Evolutionary conservation across 2,113 vertebrate genomes (phyloP).

Genomic region (Actenoides hombroni): DNA sequence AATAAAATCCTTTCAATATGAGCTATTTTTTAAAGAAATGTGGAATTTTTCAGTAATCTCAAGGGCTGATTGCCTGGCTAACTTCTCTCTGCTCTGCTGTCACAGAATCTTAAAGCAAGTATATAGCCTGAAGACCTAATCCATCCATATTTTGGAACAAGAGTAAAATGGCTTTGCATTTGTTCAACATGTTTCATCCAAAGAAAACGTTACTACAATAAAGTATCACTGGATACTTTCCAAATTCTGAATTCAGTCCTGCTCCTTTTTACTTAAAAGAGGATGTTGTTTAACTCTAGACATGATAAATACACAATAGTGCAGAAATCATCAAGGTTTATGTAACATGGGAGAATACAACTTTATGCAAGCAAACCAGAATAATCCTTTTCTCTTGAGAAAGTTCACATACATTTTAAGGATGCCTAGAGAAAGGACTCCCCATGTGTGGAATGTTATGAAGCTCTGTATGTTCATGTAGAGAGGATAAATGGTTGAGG

Average conservation of each 20-base stretch:
- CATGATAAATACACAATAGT: neutral
- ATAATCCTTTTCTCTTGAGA: neutral
- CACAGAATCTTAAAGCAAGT: neutral
- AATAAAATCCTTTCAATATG: neutral
- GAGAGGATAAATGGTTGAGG: neutral
- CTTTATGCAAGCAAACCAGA: neutral
- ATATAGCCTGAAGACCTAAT: neutral
- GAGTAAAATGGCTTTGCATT: conserved; percentile 13
- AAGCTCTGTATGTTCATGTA: neutral
- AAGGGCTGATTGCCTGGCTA: neutral
- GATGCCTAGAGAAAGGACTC: neutral
- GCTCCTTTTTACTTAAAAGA: neutral
- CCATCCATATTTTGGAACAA: neutral
- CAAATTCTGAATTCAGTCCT: neutral
- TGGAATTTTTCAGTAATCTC: neutral
- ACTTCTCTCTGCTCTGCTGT: neutral
- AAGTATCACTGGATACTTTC: neutral
- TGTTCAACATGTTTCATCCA: neutral
- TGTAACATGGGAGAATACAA: neutral
- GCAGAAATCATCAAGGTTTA: neutral
- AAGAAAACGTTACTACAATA: neutral
- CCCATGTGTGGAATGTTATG: neutral
- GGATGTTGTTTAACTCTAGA: neutral
- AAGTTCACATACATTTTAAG: neutral
- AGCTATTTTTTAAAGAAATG: neutral